Percentiles rank a stretch among this genome's conserved stretches.
phyloP scores from a whole-genome alignment of 2,888 invertebrate species.

The Tholera decimalis region DNA sequence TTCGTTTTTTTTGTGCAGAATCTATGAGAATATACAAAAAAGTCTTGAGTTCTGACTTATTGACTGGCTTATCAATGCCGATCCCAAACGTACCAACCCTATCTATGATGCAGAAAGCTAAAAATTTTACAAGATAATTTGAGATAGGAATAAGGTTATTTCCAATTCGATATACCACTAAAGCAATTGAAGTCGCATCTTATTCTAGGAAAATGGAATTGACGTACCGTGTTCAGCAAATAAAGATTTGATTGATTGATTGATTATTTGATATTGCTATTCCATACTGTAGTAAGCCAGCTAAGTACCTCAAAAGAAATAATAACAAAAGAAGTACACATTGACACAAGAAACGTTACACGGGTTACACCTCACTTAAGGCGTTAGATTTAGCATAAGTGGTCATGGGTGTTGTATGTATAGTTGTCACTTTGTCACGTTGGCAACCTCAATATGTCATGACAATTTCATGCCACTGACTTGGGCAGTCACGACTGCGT shows the following conservation, averaged over 20 bases:
- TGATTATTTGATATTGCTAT: too few relatives aligned
- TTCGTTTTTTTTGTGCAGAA: background rate
- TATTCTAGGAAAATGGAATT: too few relatives aligned
- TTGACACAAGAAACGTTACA: constrained; percentile 42
- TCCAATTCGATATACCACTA: background rate
- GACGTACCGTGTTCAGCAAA: too few relatives aligned
- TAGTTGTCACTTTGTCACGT: constrained; percentile 57
- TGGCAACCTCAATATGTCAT: constrained; percentile 76
- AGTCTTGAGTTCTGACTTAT: too few relatives aligned
- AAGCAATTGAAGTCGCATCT: background rate
- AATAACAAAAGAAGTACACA: constrained; percentile 27
- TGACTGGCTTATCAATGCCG: background rate
- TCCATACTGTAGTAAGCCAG: background rate
- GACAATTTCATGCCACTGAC: constrained; percentile 66
- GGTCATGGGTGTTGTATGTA: constrained; percentile 60
- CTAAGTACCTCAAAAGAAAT: background rate
- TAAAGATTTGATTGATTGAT: too few relatives aligned
- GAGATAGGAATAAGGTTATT: too few relatives aligned
- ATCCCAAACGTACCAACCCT: too few relatives aligned
- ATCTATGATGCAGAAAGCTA: background rate
- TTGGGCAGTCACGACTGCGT: constrained; percentile 72
- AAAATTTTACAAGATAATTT: background rate
- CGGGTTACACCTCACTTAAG: constrained; percentile 30
- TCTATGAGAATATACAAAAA: background rate
- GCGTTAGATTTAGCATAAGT: constrained; percentile 44